Percentiles rank a stretch among this genome's conserved stretches.
Evolutionary conservation across 1,140 invertebrate genomes (phyloP).

Genomic region (Tenebrio molitor): DNA sequence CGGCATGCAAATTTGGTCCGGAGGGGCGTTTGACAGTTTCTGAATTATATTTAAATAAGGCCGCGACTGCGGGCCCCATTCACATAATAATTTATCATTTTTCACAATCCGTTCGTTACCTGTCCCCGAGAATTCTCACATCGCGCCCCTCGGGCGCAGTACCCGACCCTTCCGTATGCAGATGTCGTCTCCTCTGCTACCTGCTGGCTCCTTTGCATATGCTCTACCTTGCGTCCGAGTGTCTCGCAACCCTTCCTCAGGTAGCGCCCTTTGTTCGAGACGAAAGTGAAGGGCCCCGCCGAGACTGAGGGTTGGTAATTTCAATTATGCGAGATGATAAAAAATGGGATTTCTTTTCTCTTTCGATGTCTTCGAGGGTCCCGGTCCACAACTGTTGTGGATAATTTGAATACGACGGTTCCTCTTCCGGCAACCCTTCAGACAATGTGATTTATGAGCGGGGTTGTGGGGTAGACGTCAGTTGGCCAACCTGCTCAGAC

Average conservation of each 20-base stretch:
- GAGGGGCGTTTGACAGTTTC: constrained; percentile 62
- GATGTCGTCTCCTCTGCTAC: constrained; percentile 59
- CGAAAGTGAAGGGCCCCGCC: constrained; percentile 51
- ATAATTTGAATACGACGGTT: constrained; percentile 56
- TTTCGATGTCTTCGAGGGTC: constrained; percentile 47
- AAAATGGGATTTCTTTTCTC: constrained; percentile 28
- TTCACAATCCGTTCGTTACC: constrained; percentile 61
- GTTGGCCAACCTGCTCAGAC: constrained; percentile 48
- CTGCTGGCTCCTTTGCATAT: constrained; percentile 63
- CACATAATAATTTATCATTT: constrained; percentile 63
- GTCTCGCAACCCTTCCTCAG: constrained; percentile 51
- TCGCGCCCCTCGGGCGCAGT: constrained; percentile 43
- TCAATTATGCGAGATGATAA: constrained; percentile 39
- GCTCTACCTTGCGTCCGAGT: constrained; percentile 54
- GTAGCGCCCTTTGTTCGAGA: constrained; percentile 42
- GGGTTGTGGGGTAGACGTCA: constrained; percentile 44
- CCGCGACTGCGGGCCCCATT: constrained; percentile 52
- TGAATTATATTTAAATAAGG: constrained; percentile 65
- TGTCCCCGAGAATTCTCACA: constrained; percentile 56
- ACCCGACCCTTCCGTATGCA: constrained; percentile 55
- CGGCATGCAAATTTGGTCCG: constrained; percentile 61
- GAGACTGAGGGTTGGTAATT: constrained; percentile 27
- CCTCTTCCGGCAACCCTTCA: constrained; percentile 56
- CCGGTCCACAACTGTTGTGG: constrained; percentile 52
- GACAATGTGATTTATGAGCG: constrained; percentile 53